phyloP scores from a whole-genome alignment of 2,113 vertebrate species.

The Ictalurus furcatus region DNA sequence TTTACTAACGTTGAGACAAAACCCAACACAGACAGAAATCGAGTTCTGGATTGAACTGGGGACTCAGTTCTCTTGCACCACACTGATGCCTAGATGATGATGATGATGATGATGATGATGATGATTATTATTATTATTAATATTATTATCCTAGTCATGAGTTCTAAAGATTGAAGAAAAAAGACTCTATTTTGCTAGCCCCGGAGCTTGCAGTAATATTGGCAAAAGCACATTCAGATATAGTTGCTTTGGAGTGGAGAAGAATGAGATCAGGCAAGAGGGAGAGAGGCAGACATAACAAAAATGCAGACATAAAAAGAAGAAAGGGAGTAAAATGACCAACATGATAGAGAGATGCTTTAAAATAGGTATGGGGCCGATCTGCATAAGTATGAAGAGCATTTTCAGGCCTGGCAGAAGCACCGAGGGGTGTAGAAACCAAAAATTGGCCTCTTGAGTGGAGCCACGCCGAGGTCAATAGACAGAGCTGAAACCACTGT shows the following conservation, averaged over 20 bases:
- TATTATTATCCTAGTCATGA: background rate
- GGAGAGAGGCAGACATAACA: background rate
- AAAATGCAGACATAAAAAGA: conserved; percentile 35
- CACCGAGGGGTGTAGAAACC: conserved; percentile 31
- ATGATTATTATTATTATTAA: background rate
- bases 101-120: background rate
- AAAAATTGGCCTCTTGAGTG: conserved; percentile 49
- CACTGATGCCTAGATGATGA: no score
- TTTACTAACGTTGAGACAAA: background rate
- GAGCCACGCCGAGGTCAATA: conserved; percentile 50
- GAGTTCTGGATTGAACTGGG: background rate
- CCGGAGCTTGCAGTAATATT: background rate
- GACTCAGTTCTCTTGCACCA: background rate
- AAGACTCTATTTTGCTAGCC: background rate
- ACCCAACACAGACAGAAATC: background rate
- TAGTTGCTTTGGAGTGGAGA: background rate
- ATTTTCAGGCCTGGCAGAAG: conserved; percentile 43
- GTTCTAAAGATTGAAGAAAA: background rate
- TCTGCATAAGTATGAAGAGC: conserved; percentile 30
- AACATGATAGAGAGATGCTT: conserved; percentile 22
- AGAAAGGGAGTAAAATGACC: conserved; percentile 10
- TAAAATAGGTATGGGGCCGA: background rate
- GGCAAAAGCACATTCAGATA: background rate
- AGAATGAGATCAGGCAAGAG: background rate
- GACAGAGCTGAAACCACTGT: conserved; percentile 49